Evolutionary conservation across 2,888 invertebrate species (phyloP), one percentile per base, ranked within the genome.

Genomic region (Crocallis elinguaria): DNA sequence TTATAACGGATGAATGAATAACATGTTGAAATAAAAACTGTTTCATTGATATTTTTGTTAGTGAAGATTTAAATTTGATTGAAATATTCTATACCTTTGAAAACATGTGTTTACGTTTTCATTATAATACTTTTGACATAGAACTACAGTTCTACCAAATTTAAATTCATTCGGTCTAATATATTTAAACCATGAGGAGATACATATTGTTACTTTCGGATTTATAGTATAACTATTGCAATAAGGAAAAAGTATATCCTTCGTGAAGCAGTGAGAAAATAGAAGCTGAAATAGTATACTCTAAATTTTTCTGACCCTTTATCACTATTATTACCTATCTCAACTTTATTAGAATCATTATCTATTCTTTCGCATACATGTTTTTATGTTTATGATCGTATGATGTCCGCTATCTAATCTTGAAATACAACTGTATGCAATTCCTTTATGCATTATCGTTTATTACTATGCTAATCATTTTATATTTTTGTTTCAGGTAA

Each of bases 401-500:
- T 48, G 46, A 37, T 53, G 23, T 41, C 13, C 7, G 14, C 5
- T 33, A 51, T 39, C 39, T 51, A 39, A 51, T 51, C 51, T 51
- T 14, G 3, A 0, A 13, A 16, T 30, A 19, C 33, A 27, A 29
- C 19, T 21, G 19, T 14, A 25, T 50, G 25, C n/a, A 19, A 27
- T 44, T 13, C 8, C 8, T 27, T 25, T 39, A 12, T 45, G 27
- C 14, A 42, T 29, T 17, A 37, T 11, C 0, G 17, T 0, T 35
- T 35, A 23, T 44, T 33, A 27, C 11, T 35, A 27, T 33, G 36
- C 39, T 45, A 43, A 45, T 49, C 11, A 39, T 33, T 38, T 29
- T 41, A 45, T 42, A 32, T 32, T 9, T 35, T 69, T 73, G 71
- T 76, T 75, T 32, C 76, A 77, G 75, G 77, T 77, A 77, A 75